Evolutionary conservation across 2,797 vertebrate genomes (phyloP).

Genomic region (Alosa sapidissima): DNA sequence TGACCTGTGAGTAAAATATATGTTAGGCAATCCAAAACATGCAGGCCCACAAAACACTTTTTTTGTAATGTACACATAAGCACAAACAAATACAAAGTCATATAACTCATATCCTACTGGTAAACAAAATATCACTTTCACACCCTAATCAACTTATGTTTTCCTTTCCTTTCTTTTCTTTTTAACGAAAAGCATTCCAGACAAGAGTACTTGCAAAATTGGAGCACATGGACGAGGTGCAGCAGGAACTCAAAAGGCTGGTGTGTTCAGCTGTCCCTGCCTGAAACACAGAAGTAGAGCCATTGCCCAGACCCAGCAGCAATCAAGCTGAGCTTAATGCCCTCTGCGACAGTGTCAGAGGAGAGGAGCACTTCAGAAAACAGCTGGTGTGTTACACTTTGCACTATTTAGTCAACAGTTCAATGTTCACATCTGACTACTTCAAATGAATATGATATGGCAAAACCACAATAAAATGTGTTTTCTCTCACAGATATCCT

Average conservation of each 20-base stretch:
- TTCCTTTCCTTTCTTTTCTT: neutral
- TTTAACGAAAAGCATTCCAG: neutral
- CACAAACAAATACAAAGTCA: no score
- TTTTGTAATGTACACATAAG: no score
- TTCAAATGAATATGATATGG: no score
- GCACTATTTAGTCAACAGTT: neutral
- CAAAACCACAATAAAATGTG: neutral
- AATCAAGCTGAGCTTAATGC: neutral
- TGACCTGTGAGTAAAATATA: constrained; percentile 3
- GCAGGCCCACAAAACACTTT: no score
- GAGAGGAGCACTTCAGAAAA: neutral
- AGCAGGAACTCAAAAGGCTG: neutral
- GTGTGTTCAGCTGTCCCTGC: neutral
- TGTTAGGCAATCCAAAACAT: neutral
- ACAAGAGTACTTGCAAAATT: neutral
- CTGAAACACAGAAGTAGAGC: neutral
- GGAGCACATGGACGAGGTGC: neutral
- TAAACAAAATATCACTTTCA: neutral
- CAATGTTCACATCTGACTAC: neutral
- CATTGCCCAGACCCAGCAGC: neutral
- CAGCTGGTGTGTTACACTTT: neutral
- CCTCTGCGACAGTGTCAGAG: neutral
- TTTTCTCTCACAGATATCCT: neutral
- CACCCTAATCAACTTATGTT: neutral
- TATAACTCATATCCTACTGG: no score